Percentiles rank a stretch among this genome's conserved stretches.
These are phyloP conservation scores for Penaeus indicus DNA, from an alignment of 1,140 invertebrate species.

Conservation along the genomic window DNA sequence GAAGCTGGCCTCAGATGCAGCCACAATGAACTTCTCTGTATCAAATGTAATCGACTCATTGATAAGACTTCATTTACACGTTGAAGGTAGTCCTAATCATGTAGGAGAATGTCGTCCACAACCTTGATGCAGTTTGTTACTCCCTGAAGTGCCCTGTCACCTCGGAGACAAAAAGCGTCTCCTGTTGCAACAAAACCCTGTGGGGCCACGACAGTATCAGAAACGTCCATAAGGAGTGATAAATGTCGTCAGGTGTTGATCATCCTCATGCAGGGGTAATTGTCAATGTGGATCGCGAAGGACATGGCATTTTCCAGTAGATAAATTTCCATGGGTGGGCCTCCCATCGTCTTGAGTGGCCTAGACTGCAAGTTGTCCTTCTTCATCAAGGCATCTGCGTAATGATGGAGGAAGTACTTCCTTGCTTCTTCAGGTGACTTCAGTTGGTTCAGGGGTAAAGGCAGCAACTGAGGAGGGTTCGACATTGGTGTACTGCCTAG, in stretches of 20 bases:
- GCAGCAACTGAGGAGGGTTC: background rate
- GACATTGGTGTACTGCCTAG: background rate
- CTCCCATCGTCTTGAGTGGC: conserved; percentile 1
- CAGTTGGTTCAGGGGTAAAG: background rate
- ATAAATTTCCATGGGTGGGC: background rate
- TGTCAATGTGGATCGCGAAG: conserved; percentile 18
- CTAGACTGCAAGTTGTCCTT: background rate
- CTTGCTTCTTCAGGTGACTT: conserved; percentile 12
- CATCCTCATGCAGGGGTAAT: conserved; percentile 1
- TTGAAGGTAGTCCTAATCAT: no score
- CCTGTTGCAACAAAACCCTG: background rate
- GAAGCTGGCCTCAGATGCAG: background rate
- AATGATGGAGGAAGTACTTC: background rate
- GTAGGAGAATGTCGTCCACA: background rate
- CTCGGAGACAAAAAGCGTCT: background rate
- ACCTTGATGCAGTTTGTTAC: background rate
- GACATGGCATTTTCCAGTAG: background rate
- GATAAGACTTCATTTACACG: background rate
- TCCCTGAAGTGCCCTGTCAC: conserved; percentile 1
- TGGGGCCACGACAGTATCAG: background rate
- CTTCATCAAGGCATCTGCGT: background rate
- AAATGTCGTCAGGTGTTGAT: background rate
- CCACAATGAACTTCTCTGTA: background rate
- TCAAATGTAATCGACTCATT: background rate
- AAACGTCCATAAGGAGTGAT: background rate